phyloP scores from a whole-genome alignment of 2,888 invertebrate species.

The Cephus runcator region DNA sequence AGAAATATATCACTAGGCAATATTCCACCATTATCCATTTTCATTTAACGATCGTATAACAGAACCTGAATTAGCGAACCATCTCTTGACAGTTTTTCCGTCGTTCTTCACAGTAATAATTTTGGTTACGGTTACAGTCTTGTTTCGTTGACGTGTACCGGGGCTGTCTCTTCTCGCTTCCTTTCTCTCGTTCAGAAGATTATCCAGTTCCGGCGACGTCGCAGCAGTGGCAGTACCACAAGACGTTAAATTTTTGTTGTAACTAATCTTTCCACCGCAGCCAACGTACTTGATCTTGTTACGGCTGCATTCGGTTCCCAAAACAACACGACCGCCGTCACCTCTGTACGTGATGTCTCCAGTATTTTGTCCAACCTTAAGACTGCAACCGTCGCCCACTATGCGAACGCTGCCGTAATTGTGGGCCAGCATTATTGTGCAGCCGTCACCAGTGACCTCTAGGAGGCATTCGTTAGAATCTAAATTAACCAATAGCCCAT shows the following conservation, averaged over 20 bases:
- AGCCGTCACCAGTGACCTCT: slow-evolving; percentile 53
- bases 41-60: background rate
- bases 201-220: slow-evolving; percentile 8
- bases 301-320: slow-evolving; percentile 41
- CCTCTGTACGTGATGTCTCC: slow-evolving; percentile 53
- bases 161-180: background rate
- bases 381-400: slow-evolving; percentile 53
- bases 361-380: slow-evolving; percentile 44
- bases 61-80: background rate
- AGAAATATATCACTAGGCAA: background rate
- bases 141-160: background rate
- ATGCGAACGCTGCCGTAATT: slow-evolving; percentile 49
- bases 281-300: slow-evolving; percentile 47
- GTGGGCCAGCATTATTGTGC: slow-evolving; percentile 39
- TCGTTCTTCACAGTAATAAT: background rate
- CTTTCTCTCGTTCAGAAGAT: slow-evolving; percentile 1
- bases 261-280: slow-evolving; percentile 43
- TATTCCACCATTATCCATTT: background rate
- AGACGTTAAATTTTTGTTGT: background rate
- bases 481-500: slow-evolving; percentile 45
- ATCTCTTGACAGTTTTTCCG: background rate
- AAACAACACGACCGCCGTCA: slow-evolving; percentile 49
- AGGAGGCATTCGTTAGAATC: slow-evolving; percentile 42
- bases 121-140: background rate
- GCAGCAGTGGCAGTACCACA: background rate